phyloP scores from a whole-genome alignment of 2,113 vertebrate genomes.

The Trogon surrucura region DNA sequence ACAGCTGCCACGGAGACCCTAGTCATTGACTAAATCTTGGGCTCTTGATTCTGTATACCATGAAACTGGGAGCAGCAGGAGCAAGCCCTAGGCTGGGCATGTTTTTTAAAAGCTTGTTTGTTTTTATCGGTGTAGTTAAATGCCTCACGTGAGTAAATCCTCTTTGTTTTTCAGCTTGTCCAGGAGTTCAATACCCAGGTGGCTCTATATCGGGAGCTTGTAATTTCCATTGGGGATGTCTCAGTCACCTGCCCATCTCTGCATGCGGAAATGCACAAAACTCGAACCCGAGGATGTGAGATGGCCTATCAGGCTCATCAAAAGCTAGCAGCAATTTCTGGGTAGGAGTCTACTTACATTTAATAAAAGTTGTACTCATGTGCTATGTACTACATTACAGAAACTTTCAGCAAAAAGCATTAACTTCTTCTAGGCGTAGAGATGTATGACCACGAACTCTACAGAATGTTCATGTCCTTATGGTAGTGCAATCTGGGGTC shows the following conservation, averaged over 20 bases:
- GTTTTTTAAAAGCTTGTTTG: neutral
- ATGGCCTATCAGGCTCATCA: constrained; percentile 93
- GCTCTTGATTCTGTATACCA: neutral
- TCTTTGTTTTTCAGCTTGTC: constrained; percentile 88
- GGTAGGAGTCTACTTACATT: constrained; percentile 80
- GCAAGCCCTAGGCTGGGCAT: neutral
- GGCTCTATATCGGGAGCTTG: constrained; percentile 94
- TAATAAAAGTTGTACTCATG: neutral
- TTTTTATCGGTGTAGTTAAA: neutral
- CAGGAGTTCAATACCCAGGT: constrained; percentile 98
- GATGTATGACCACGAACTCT: neutral
- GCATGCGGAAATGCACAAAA: constrained; percentile 90
- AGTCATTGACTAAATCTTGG: neutral
- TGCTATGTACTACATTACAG: neutral
- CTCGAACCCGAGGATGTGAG: constrained; percentile 92
- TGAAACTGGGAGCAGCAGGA: neutral
- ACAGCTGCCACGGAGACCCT: neutral
- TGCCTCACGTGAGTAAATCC: constrained; percentile 21
- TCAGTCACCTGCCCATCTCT: constrained; percentile 88
- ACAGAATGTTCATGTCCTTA: neutral
- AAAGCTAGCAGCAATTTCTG: constrained; percentile 93
- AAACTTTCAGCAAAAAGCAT: neutral
- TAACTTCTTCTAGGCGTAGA: neutral
- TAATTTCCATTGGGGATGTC: constrained; percentile 96
- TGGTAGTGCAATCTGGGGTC: neutral